phyloP scores from a whole-genome alignment of 2,888 invertebrate genomes.

The Allygus modestus region DNA sequence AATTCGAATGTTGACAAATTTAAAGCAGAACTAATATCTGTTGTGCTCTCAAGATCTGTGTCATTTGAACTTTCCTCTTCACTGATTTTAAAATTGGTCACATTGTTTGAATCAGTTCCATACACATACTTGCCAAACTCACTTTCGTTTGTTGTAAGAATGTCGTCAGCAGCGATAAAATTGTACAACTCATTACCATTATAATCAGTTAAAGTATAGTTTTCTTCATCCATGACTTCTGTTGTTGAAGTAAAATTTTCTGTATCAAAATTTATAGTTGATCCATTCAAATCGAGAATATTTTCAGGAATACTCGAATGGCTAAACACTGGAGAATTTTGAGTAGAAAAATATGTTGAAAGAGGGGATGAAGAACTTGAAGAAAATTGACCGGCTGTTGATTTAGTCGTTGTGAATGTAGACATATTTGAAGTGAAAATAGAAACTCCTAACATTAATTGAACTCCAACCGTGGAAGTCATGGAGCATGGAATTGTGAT shows the following conservation, averaged over 20 bases:
- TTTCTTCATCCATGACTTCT: neutral
- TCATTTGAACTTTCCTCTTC: neutral
- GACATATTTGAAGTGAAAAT: neutral
- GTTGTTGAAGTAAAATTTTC: neutral
- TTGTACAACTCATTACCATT: too few species aligned
- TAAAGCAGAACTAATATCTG: neutral
- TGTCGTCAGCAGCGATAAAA: neutral
- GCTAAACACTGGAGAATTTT: neutral
- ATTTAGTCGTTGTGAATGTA: constrained; percentile 1
- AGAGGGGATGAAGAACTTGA: constrained; percentile 1
- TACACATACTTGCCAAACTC: neutral
- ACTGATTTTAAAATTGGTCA: neutral
- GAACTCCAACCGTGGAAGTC: constrained; percentile 37
- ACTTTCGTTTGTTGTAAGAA: neutral
- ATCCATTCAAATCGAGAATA: neutral
- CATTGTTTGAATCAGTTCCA: neutral
- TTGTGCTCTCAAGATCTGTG: neutral
- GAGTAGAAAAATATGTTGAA: constrained; percentile 3
- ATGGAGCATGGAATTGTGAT: constrained; percentile 38
- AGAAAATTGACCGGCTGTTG: neutral
- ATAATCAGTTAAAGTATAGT: neutral
- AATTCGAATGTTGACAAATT: neutral
- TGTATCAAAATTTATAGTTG: neutral
- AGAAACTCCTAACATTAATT: neutral
- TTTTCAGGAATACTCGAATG: neutral